Conservation (phyloP, 1,140 invertebrate genomes). For the Bombus polaris region DNA sequence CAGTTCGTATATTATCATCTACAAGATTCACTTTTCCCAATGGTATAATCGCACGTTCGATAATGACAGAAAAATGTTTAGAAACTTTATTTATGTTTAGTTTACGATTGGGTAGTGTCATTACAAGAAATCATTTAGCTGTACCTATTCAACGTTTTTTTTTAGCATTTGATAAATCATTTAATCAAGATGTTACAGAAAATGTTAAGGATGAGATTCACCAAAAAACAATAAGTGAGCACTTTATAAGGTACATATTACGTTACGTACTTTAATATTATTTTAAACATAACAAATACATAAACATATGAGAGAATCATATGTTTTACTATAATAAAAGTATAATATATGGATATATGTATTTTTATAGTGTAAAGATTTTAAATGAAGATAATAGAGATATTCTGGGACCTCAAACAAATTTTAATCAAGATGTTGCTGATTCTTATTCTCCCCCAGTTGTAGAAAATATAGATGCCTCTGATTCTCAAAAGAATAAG, state of each 20-base stretch:
- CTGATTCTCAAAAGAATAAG: slow-evolving; percentile 72
- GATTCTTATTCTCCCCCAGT: slow-evolving; percentile 84
- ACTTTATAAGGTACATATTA: slow-evolving; percentile 36
- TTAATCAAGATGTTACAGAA: slow-evolving; percentile 40
- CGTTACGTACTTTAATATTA: neutral
- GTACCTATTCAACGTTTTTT: slow-evolving; percentile 89
- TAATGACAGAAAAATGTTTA: slow-evolving; percentile 90
- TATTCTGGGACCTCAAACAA: slow-evolving; percentile 46
- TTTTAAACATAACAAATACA: neutral
- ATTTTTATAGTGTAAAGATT: slow-evolving; percentile 31
- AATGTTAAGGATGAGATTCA: slow-evolving; percentile 36
- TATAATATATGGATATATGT: neutral
- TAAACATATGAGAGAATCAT: neutral
- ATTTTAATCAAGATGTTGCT: slow-evolving; percentile 72
- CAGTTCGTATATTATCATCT: slow-evolving; percentile 88
- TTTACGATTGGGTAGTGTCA: slow-evolving; percentile 91
- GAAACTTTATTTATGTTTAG: slow-evolving; percentile 91
- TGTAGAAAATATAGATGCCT: slow-evolving; percentile 70
- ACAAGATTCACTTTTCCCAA: slow-evolving; percentile 90
- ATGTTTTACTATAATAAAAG: neutral
- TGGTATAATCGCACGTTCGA: slow-evolving; percentile 87
- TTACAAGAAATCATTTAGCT: slow-evolving; percentile 90
- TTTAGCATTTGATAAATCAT: slow-evolving; percentile 92
- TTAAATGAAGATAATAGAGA: slow-evolving; percentile 37
- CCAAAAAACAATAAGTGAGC: slow-evolving; percentile 30